Conservation (phyloP, 2,888 invertebrate genomes). For the Drosophila neoperkinsi region DNA sequence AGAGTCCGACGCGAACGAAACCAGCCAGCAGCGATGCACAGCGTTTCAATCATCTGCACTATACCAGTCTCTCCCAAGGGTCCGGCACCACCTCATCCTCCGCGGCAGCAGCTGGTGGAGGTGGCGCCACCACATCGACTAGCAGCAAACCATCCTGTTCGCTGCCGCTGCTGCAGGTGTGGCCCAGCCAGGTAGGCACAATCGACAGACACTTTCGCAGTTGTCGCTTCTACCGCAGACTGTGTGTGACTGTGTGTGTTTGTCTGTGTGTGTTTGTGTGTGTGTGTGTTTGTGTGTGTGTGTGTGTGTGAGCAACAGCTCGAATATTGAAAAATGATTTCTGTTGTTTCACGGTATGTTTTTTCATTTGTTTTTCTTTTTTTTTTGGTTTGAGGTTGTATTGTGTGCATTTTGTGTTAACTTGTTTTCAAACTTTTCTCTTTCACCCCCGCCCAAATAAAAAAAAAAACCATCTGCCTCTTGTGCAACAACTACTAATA, state of each 20-base stretch:
- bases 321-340: slow-evolving; percentile 30
- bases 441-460: slow-evolving; percentile 44
- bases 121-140: slow-evolving; percentile 44
- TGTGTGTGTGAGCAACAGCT: slow-evolving; percentile 26
- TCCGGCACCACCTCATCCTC: slow-evolving; percentile 70
- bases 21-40: slow-evolving; percentile 83
- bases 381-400: slow-evolving; percentile 37
- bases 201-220: slow-evolving; percentile 16
- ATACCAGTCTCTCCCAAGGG: slow-evolving; percentile 78
- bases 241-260: slow-evolving; percentile 6
- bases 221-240: slow-evolving; percentile 8
- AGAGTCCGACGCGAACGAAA: slow-evolving; percentile 86
- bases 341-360: slow-evolving; percentile 24
- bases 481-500: slow-evolving; percentile 33
- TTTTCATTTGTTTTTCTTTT: slow-evolving; percentile 6
- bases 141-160: slow-evolving; percentile 86
- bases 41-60: slow-evolving; percentile 83
- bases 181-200: slow-evolving; percentile 87
- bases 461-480: slow-evolving; percentile 31
- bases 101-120: slow-evolving; percentile 51
- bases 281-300: slow-evolving; percentile 4
- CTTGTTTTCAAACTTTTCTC: slow-evolving; percentile 68
- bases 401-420: slow-evolving; percentile 69
- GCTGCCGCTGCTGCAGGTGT: slow-evolving; percentile 88
- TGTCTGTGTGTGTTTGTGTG: too few relatives aligned